Conservation (phyloP, 1,140 invertebrate species). For the Globodera ellingtonae region DNA sequence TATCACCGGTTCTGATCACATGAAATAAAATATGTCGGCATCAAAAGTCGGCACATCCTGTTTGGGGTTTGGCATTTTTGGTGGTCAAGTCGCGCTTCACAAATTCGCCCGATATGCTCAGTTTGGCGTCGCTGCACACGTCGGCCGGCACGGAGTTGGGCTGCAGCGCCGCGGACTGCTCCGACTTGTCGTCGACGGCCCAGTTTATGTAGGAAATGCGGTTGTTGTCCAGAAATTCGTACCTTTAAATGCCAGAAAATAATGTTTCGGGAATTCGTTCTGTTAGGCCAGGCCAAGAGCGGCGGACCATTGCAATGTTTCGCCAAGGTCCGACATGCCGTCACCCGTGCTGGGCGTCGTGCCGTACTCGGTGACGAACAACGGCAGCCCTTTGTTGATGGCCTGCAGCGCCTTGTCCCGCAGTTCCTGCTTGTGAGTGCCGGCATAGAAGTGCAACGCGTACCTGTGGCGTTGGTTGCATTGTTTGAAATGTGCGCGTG, state of each 20-base stretch:
- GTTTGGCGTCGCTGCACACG: slow-evolving; percentile 3
- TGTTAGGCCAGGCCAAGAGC: neutral
- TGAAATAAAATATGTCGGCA: no score
- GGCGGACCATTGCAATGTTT: neutral
- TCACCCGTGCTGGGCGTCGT: neutral
- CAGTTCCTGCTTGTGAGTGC: slow-evolving; percentile 27
- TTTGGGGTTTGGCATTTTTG: neutral
- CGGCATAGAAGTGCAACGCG: slow-evolving; percentile 26
- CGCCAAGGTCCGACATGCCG: slow-evolving; percentile 7
- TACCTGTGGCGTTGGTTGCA: neutral
- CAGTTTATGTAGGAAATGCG: slow-evolving; percentile 30
- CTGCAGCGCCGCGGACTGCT: slow-evolving; percentile 11
- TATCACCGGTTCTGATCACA: no score
- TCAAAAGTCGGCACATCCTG: no score
- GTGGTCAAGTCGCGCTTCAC: slow-evolving; percentile 9
- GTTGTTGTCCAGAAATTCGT: slow-evolving; percentile 25
- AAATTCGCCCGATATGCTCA: slow-evolving; percentile 26
- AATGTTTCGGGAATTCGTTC: neutral
- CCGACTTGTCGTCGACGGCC: slow-evolving; percentile 20
- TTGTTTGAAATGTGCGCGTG: neutral
- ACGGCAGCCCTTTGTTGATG: slow-evolving; percentile 24
- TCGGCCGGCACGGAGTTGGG: neutral
- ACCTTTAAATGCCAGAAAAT: slow-evolving; percentile 2
- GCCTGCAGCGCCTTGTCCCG: slow-evolving; percentile 28
- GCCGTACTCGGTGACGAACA: slow-evolving; percentile 39